Percentiles rank a stretch among this genome's conserved stretches.
phyloP scores from a whole-genome alignment of 1,140 invertebrate species.

The Laodelphax striatellus region DNA sequence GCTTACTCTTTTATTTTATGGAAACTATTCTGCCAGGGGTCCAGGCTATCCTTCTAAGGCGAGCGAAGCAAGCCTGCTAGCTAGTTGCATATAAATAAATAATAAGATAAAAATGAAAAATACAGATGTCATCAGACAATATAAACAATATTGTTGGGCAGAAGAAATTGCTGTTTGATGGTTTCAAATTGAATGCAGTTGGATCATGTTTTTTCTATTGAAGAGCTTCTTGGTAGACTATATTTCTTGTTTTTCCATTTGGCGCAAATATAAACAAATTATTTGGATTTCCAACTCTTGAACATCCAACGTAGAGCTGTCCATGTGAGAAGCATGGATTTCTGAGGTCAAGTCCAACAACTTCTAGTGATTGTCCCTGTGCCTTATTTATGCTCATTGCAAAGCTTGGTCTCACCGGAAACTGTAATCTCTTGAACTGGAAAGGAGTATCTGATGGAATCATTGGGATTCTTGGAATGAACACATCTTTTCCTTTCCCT shows the following conservation, averaged over 20 bases:
- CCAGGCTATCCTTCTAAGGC: too few relatives aligned
- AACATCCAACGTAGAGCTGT: slow-evolving; percentile 28
- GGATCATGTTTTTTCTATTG: background rate
- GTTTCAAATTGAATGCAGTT: too few relatives aligned
- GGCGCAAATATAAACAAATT: slow-evolving; percentile 3
- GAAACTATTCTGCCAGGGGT: too few relatives aligned
- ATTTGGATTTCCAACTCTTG: slow-evolving; percentile 18
- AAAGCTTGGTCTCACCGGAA: slow-evolving; percentile 33
- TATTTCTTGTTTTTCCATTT: slow-evolving; percentile 13
- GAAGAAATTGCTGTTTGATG: too few relatives aligned
- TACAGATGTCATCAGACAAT: too few relatives aligned
- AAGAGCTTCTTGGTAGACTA: slow-evolving; percentile 15
- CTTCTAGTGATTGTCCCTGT: slow-evolving; percentile 23
- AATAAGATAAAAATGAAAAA: too few relatives aligned
- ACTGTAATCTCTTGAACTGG: slow-evolving; percentile 21
- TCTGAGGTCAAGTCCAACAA: slow-evolving; percentile 19
- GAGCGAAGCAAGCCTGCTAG: too few relatives aligned
- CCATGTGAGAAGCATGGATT: slow-evolving; percentile 28
- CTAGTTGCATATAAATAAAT: too few relatives aligned
- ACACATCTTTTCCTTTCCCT: slow-evolving; percentile 10
- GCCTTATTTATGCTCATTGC: slow-evolving; percentile 34
- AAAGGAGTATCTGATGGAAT: slow-evolving; percentile 15
- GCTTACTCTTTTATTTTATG: too few relatives aligned
- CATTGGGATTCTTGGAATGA: slow-evolving; percentile 14
- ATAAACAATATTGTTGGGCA: too few relatives aligned